A percentile compares a stretch with the other conserved stretches of the same genome.
Conservation (phyloP, 92 coral and sea anemone genomes). For the Zoanthus gigantus region DNA sequence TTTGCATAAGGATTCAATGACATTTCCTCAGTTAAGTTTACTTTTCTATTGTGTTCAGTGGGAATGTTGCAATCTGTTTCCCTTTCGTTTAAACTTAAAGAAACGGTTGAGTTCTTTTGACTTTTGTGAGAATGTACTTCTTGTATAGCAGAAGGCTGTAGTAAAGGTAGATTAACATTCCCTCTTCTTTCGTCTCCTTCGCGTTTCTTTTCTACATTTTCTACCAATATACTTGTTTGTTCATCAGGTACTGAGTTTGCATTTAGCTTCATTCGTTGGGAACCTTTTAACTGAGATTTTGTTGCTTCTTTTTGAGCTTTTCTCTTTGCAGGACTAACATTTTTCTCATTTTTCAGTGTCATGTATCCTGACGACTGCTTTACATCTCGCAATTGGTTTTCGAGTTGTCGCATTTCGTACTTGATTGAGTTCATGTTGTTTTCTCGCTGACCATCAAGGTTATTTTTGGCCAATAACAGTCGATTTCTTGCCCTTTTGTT, state of each 20-base stretch:
- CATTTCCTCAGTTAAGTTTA: conserved; percentile 23
- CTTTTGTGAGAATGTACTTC: background rate
- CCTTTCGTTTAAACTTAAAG: background rate
- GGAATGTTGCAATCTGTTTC: conserved; percentile 42
- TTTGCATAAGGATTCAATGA: conserved; percentile 28
- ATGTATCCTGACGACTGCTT: conserved; percentile 82
- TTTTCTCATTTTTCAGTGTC: background rate
- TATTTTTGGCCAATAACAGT: conserved; percentile 65
- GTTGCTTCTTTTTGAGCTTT: conserved; percentile 31
- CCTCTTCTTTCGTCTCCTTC: background rate
- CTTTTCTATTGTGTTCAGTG: conserved; percentile 36
- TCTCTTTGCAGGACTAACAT: conserved; percentile 15
- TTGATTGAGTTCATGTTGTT: conserved; percentile 72
- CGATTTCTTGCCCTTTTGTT: conserved; percentile 82
- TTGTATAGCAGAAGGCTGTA: background rate
- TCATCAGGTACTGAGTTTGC: background rate
- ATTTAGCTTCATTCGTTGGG: conserved; percentile 18
- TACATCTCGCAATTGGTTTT: conserved; percentile 81
- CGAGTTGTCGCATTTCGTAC: conserved; percentile 86
- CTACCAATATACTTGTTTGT: background rate
- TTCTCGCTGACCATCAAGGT: conserved; percentile 61
- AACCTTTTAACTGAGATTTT: conserved; percentile 3
- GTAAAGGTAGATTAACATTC: background rate
- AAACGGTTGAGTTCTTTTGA: background rate
- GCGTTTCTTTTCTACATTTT: background rate